phyloP scores from a whole-genome alignment of 1,140 invertebrate genomes.

The Mamestra configurata region DNA sequence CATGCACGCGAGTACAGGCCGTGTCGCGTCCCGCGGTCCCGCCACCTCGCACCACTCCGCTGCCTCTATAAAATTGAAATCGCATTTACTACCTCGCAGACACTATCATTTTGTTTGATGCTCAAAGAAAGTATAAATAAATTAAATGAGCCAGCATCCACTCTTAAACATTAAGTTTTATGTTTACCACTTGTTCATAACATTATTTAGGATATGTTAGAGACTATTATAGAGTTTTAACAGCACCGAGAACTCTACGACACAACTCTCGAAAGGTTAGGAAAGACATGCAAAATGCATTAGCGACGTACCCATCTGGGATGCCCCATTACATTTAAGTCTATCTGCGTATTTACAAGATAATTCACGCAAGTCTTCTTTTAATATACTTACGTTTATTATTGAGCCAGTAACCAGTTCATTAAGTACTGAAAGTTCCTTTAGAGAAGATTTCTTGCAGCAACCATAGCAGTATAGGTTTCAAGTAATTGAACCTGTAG shows the following conservation, averaged over 20 bases:
- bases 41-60: constrained; percentile 74
- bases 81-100: constrained; percentile 76
- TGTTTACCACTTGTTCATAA: constrained; percentile 2
- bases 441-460: background rate
- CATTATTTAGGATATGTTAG: constrained; percentile 33
- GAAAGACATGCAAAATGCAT: constrained; percentile 68
- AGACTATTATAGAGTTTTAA: constrained; percentile 28
- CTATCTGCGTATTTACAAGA: constrained; percentile 21
- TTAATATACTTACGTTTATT: background rate
- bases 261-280: constrained; percentile 43
- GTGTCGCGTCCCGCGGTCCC: constrained; percentile 58
- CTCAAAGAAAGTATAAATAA: constrained; percentile 56
- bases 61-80: constrained; percentile 84
- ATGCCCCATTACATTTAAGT: constrained; percentile 35
- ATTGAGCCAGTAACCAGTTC: background rate
- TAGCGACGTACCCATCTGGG: constrained; percentile 68
- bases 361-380: constrained; percentile 30
- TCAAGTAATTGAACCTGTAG: constrained; percentile 60
- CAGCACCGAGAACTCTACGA: constrained; percentile 39
- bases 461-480: background rate
- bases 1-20: constrained; percentile 70
- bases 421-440: background rate
- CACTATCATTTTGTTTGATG: constrained; percentile 74
- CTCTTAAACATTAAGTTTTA: constrained; percentile 38
- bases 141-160: constrained; percentile 26